Percentiles rank a stretch among this genome's conserved stretches.
These are phyloP conservation scores for Luidia sarsii DNA, from an alignment of 53 echinoderm and acorn worm species.

Conservation along the genomic window DNA sequence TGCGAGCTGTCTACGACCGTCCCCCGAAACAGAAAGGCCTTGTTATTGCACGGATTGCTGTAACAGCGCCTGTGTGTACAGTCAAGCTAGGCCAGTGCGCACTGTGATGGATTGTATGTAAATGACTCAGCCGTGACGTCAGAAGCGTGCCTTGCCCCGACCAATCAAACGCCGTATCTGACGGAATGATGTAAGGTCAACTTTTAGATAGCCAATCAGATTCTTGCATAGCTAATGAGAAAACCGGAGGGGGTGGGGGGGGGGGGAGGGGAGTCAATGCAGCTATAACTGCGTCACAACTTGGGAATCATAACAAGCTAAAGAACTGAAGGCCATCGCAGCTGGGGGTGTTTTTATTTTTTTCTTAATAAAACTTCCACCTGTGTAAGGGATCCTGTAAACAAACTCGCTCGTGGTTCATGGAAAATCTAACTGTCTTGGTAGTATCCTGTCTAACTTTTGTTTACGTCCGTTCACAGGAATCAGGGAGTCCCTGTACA, in stretches of 20 bases:
- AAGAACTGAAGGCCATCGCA: conserved; percentile 2
- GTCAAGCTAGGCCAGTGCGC: too few relatives aligned
- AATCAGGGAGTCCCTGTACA: too few relatives aligned
- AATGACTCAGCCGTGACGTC: conserved; percentile 58
- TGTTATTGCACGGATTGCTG: too few relatives aligned
- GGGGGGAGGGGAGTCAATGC: neutral
- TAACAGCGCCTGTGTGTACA: too few relatives aligned
- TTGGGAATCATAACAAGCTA: conserved; percentile 19
- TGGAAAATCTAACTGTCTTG: too few relatives aligned
- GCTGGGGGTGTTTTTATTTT: neutral
- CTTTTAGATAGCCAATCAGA: conserved; percentile 44
- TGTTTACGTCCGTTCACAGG: too few relatives aligned
- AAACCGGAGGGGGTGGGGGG: neutral
- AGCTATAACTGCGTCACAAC: conserved; percentile 40
- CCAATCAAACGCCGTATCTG: conserved; percentile 44
- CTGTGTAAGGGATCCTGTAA: conserved; percentile 39
- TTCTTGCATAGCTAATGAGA: conserved; percentile 5
- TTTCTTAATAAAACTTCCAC: conserved; percentile 29
- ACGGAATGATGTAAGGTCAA: conserved; percentile 38
- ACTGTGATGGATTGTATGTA: conserved; percentile 63
- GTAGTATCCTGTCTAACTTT: too few relatives aligned
- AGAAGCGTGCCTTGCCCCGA: conserved; percentile 45
- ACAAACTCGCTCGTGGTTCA: too few relatives aligned
- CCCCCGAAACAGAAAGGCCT: too few relatives aligned
- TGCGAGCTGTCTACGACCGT: too few relatives aligned